Evolutionary conservation across 2,113 vertebrate genomes (phyloP).

Genomic region (Leucopternis melanops): DNA sequence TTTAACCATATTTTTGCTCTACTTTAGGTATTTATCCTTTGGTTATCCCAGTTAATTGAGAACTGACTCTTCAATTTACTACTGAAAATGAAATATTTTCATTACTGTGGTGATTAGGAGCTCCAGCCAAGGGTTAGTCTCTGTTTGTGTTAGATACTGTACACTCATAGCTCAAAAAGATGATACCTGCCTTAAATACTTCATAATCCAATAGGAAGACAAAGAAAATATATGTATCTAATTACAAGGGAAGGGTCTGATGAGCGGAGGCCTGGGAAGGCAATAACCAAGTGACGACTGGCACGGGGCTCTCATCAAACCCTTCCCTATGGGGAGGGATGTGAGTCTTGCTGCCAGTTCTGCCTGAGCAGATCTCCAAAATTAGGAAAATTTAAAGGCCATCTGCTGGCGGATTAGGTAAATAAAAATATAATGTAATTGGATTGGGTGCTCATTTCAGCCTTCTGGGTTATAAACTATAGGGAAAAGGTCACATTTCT

Average conservation of each 20-base stretch:
- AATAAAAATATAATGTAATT: background rate
- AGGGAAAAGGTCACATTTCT: background rate
- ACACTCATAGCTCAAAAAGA: background rate
- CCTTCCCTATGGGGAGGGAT: fast-evolving
- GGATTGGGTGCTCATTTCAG: background rate
- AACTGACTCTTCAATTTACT: background rate
- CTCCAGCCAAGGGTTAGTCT: background rate
- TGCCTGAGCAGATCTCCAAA: background rate
- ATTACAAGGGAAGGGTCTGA: background rate
- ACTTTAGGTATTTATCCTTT: background rate
- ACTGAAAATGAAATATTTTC: background rate
- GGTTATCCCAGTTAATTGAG: background rate
- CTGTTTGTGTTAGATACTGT: background rate
- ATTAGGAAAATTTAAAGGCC: background rate
- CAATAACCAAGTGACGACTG: background rate
- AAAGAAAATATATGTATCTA: background rate
- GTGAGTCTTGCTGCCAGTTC: background rate
- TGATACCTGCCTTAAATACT: slow-evolving; percentile 8
- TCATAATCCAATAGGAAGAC: background rate
- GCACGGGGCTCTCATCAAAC: background rate
- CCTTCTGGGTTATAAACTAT: background rate
- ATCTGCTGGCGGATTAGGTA: slow-evolving; percentile 8
- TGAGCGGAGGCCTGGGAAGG: background rate
- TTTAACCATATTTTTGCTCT: background rate
- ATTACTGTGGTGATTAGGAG: background rate